Percentiles rank a stretch among this genome's conserved stretches.
Evolutionary conservation across 2,113 vertebrate species (phyloP).

Genomic region (Natator depressus): DNA sequence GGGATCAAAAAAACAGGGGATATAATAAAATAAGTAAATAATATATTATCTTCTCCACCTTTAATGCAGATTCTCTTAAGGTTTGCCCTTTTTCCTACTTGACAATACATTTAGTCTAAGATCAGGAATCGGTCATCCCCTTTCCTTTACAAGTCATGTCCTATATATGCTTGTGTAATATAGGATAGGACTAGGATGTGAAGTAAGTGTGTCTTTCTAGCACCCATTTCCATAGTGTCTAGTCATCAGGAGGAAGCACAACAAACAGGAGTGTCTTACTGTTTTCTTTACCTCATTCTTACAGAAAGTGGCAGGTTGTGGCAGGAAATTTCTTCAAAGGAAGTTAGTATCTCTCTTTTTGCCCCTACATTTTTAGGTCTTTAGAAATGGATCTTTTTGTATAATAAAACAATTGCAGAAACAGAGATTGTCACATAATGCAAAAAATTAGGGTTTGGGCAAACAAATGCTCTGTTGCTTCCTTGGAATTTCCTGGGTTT

Average conservation of each 20-base stretch:
- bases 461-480: neutral
- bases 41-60: neutral
- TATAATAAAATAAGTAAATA: neutral
- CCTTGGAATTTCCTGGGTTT: accelerated
- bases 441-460: neutral
- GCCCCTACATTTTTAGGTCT: neutral
- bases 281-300: neutral
- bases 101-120: neutral
- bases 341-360: neutral
- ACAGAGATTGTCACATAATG: neutral
- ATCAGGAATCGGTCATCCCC: neutral
- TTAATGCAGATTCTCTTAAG: neutral
- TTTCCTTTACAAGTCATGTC: neutral
- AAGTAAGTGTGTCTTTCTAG: neutral
- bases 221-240: neutral
- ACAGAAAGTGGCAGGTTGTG: neutral
- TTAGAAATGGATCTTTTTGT: neutral
- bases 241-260: neutral
- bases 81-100: neutral
- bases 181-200: accelerated
- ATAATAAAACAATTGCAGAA: neutral
- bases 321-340: accelerated
- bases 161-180: accelerated
- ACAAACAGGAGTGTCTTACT: neutral
- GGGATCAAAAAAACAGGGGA: neutral